phyloP scores from a whole-genome alignment of 2,797 vertebrate species.

The Pseudopleuronectes americanus region DNA sequence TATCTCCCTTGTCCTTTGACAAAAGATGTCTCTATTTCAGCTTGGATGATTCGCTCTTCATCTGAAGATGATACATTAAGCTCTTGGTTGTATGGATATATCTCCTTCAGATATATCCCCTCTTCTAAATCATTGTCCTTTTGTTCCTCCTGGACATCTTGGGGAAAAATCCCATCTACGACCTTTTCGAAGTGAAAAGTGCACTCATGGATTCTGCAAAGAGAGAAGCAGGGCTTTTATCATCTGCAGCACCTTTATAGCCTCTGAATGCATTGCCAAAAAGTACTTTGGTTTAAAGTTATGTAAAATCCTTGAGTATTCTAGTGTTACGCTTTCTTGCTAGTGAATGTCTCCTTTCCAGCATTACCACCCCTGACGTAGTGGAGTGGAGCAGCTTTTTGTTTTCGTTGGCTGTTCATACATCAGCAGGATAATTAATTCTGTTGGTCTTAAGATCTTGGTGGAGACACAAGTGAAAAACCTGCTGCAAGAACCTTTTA shows the following conservation, averaged over 20 bases:
- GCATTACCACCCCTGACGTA: too few species aligned
- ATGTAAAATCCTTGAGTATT: not conserved
- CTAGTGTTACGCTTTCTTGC: too few species aligned
- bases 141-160: not conserved
- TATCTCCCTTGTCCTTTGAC: not conserved
- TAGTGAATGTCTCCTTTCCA: too few species aligned
- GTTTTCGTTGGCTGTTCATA: too few species aligned
- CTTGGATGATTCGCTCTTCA: not conserved
- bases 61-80: not conserved
- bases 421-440: too few species aligned
- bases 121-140: not conserved
- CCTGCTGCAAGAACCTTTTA: too few species aligned
- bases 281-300: not conserved
- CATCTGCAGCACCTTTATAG: not conserved
- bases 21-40: constrained; percentile 2
- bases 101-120: not conserved
- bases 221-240: not conserved
- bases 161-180: not conserved
- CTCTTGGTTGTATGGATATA: not conserved
- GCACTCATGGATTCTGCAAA: not conserved
- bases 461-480: too few species aligned
- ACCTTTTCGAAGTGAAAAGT: not conserved
- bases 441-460: too few species aligned
- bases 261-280: not conserved
- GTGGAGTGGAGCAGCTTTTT: too few species aligned